Evolutionary conservation across 2,888 invertebrate genomes (phyloP), one percentile per base, ranked within the genome.

Genomic region (Chrysomela aeneicollis): DNA sequence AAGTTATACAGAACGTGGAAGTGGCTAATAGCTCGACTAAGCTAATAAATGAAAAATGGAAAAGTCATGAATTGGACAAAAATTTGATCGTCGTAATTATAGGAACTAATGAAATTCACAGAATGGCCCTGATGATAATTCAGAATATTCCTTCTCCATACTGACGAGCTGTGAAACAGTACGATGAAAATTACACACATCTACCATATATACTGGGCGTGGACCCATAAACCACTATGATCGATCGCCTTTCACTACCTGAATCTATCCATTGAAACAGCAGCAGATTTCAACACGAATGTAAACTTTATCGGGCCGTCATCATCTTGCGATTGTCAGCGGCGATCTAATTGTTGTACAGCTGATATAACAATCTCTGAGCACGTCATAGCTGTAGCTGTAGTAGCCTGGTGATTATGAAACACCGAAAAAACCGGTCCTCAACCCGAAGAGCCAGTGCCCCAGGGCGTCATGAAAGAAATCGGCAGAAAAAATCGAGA

Each of bases 401-500:
- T 26, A 6, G 3, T 42, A 26, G 49, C 22, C 51, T 50, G 59
- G 35, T 47, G 58, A 46, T 62, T 62, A 58, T 51, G 62, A 62
- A 62, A 62, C 52, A 42, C 58, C 30, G 32, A 59, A 65, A 60
- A 18, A 59, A 66, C 66, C 66, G 66, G 66, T 66, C 59, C 62
- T 52, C 1, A 42, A 42, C 42, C 15, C 26, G 19, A 53, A 63
- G 59, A 59, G 22, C 35, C 42, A 59, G 18, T 21, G 59, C 64
- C 59, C n/a, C 21, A 46, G 63, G 63, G 53, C 35, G 8, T 53
- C 32, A 68, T 22, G 17, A 59, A 60, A 35, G 73, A 74, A 72
- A 72, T 73, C 73, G 70, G 72, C 72, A 72, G 71, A 71, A 72
- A 73, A 73, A 72, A 72, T 42, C 15, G 42, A 4, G n/a, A 8